Percentiles rank a stretch among this genome's conserved stretches.
phyloP scores from a whole-genome alignment of 2,888 invertebrate genomes.

The Carpatolechia fugitivella region DNA sequence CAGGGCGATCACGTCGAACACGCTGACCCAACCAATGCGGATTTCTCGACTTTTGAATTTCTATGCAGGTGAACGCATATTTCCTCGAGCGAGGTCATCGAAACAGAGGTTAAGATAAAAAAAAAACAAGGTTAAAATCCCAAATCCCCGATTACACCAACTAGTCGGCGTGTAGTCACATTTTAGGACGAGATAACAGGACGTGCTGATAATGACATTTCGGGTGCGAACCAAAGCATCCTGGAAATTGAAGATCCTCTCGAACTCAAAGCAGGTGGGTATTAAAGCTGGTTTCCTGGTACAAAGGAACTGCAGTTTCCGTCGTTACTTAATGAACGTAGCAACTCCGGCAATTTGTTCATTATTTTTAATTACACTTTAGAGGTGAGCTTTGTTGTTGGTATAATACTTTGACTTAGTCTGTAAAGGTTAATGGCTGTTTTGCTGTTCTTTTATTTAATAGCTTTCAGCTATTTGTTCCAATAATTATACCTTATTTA shows the following conservation, averaged over 20 bases:
- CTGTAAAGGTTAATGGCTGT: neutral
- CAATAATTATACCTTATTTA: too few species aligned
- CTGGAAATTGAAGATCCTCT: neutral
- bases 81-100: too few species aligned
- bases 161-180: too few species aligned
- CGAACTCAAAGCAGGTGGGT: neutral
- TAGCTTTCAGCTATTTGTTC: too few species aligned
- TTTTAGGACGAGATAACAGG: too few species aligned
- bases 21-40: too few species aligned
- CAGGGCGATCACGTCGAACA: too few species aligned
- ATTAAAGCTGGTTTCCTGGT: neutral
- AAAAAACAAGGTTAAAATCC: too few species aligned
- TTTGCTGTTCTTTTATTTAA: neutral
- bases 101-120: too few species aligned
- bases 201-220: neutral
- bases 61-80: too few species aligned
- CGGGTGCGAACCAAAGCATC: neutral
- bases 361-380: slow-evolving; percentile 2
- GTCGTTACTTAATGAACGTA: neutral
- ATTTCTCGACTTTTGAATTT: too few species aligned
- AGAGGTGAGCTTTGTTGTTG: neutral
- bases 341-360: neutral
- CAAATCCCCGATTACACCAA: too few species aligned
- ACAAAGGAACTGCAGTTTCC: neutral
- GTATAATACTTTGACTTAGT: neutral